Percentiles rank a stretch among this genome's conserved stretches.
These are phyloP conservation scores for Tragopan temminckii DNA, from an alignment of 2,797 vertebrate genomes.

Conservation along the genomic window DNA sequence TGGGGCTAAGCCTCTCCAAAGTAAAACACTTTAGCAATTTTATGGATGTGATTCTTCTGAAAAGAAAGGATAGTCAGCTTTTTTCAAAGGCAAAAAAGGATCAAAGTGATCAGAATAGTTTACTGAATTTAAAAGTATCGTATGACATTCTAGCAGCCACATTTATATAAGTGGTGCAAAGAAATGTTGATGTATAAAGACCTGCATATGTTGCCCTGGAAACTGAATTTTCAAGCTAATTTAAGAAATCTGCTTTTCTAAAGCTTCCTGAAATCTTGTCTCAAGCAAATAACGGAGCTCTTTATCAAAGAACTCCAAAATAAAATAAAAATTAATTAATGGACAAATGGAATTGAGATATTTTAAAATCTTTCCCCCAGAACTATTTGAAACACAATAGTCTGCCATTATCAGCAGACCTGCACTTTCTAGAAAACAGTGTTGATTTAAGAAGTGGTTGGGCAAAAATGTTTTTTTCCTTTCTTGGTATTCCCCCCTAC, in stretches of 20 bases:
- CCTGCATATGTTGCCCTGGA: slow-evolving; percentile 80
- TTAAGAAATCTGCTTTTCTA: slow-evolving; percentile 73
- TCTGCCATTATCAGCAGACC: not conserved
- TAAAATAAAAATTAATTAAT: not conserved
- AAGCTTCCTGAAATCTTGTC: slow-evolving; percentile 65
- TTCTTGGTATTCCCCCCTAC: not conserved
- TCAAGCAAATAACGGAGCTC: slow-evolving; percentile 8
- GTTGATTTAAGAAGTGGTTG: not conserved
- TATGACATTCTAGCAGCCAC: slow-evolving; percentile 43
- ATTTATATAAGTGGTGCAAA: slow-evolving; percentile 70
- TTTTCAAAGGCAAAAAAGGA: slow-evolving; percentile 27
- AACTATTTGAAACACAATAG: not conserved
- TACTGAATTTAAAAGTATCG: slow-evolving; percentile 63
- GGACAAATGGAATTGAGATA: not conserved
- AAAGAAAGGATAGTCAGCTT: slow-evolving; percentile 24
- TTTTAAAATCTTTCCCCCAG: not conserved
- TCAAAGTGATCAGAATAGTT: slow-evolving; percentile 67
- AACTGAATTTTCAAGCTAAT: slow-evolving; percentile 82
- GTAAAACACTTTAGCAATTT: slow-evolving; percentile 21
- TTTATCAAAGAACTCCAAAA: slow-evolving; percentile 2
- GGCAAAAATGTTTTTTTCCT: not conserved
- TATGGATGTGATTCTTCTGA: slow-evolving; percentile 26
- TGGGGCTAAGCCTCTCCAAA: slow-evolving; percentile 40
- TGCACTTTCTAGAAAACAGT: not conserved
- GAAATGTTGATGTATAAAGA: slow-evolving; percentile 67